These are phyloP conservation scores for Xenentodon cancila DNA, from an alignment of 2,797 vertebrate genomes.

Conservation along the genomic window DNA sequence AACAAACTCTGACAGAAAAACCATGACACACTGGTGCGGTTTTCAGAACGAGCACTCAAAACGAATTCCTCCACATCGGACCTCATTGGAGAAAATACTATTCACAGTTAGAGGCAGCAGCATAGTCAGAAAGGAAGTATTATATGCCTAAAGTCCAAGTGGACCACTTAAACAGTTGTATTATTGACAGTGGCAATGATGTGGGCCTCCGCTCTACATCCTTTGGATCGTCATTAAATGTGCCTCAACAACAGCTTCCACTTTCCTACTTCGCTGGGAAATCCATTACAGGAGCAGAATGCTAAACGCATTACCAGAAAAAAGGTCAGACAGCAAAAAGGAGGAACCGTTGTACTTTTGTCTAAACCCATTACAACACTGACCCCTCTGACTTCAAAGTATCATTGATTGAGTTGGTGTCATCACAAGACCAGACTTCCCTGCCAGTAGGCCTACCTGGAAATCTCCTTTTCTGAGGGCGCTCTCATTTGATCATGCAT, in stretches of 20 bases:
- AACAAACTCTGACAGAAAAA: conserved; percentile 74
- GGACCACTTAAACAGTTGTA: conserved; percentile 80
- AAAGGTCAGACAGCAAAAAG: conserved; percentile 60
- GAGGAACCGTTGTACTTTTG: conserved; percentile 76
- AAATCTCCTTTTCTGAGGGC: conserved; percentile 78
- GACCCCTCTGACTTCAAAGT: conserved; percentile 81
- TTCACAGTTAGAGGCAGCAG: conserved; percentile 62
- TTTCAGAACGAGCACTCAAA: conserved; percentile 61
- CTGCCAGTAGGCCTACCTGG: conserved; percentile 81
- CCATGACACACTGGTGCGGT: conserved; percentile 67
- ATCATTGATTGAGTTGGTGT: conserved; percentile 82
- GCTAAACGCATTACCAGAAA: conserved; percentile 82
- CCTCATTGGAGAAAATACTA: conserved; percentile 68
- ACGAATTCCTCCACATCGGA: conserved; percentile 71
- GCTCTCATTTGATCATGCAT: conserved; percentile 81
- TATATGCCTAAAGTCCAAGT: conserved; percentile 77
- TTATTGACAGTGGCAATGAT: conserved; percentile 81
- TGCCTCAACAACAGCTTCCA: conserved; percentile 76
- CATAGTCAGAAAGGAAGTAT: conserved; percentile 77
- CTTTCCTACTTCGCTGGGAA: conserved; percentile 74
- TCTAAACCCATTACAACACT: conserved; percentile 80
- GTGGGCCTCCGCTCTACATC: conserved; percentile 71
- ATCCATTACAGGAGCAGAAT: conserved; percentile 75
- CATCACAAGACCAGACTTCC: conserved; percentile 73
- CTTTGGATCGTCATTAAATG: conserved; percentile 75